These are phyloP conservation scores for Enteromius paludinosus DNA, from an alignment of 2,797 vertebrate genomes.

Conservation along the genomic window DNA sequence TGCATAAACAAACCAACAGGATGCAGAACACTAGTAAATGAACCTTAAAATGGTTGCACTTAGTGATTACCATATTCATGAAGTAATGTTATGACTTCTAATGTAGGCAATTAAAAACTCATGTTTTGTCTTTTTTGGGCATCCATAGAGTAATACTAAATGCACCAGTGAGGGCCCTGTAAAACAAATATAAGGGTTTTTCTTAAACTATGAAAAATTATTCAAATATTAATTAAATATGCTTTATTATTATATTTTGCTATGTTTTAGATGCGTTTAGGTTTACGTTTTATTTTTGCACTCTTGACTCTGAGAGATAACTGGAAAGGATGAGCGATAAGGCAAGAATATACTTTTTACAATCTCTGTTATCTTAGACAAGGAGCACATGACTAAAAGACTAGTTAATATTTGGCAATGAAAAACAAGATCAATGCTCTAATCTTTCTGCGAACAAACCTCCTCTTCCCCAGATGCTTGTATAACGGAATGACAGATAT, in stretches of 20 bases:
- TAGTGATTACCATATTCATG: not conserved
- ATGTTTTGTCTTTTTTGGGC: not conserved
- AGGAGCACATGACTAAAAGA: not conserved
- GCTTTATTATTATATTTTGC: not conserved
- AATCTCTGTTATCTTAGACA: not conserved
- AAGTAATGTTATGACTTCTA: not conserved
- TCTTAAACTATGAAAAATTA: not conserved
- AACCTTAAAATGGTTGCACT: not conserved
- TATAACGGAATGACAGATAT: not conserved
- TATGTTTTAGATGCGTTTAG: not conserved
- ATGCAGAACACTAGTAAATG: not conserved
- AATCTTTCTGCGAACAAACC: not conserved
- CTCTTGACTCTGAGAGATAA: not conserved
- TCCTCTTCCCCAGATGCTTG: not conserved
- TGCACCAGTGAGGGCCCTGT: not conserved
- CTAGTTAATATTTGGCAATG: conserved; percentile 6
- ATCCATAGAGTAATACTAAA: not conserved
- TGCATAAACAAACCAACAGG: not conserved
- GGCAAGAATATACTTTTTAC: not conserved
- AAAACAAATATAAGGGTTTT: not conserved
- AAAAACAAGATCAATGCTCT: not conserved
- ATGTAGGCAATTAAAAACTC: not conserved
- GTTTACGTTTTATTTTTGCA: not conserved
- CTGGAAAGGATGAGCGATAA: not conserved
- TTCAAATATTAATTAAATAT: not conserved